Evolutionary conservation across 1,140 invertebrate genomes (phyloP).

Genomic region (Lutraria rhynchaena): DNA sequence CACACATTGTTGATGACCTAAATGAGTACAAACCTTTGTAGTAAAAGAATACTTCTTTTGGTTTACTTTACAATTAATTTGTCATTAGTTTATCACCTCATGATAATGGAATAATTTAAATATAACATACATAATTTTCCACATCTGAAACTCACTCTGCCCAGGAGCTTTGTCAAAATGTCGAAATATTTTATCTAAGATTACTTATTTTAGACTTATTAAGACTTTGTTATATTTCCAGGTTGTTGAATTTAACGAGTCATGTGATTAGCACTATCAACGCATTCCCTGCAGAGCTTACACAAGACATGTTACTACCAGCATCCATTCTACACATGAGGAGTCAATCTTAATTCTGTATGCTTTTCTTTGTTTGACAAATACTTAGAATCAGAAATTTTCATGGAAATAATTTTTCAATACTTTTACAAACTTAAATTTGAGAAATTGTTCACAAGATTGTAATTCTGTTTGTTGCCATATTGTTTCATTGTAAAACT

Average conservation of each 20-base stretch:
- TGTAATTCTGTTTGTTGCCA: too few relatives aligned
- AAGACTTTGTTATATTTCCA: not conserved
- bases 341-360: too few relatives aligned
- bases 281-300: conserved; percentile 43
- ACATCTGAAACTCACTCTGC: not conserved
- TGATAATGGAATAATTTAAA: not conserved
- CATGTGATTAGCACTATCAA: conserved; percentile 39
- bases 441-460: too few relatives aligned
- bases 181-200: not conserved
- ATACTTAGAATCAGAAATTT: too few relatives aligned
- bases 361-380: too few relatives aligned
- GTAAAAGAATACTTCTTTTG: not conserved
- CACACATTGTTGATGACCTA: too few relatives aligned
- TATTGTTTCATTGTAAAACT: too few relatives aligned
- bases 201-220: not conserved
- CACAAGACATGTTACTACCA: conserved; percentile 52
- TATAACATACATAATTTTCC: not conserved
- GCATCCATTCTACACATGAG: conserved; percentile 22
- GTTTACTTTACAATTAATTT: not conserved
- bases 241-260: conserved; percentile 48
- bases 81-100: not conserved
- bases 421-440: too few relatives aligned
- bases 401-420: too few relatives aligned
- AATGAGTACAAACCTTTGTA: too few relatives aligned
- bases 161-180: not conserved